These are phyloP conservation scores for Noctuana brunneofusca DNA, from an alignment of 2,888 invertebrate species.

Conservation along the genomic window DNA sequence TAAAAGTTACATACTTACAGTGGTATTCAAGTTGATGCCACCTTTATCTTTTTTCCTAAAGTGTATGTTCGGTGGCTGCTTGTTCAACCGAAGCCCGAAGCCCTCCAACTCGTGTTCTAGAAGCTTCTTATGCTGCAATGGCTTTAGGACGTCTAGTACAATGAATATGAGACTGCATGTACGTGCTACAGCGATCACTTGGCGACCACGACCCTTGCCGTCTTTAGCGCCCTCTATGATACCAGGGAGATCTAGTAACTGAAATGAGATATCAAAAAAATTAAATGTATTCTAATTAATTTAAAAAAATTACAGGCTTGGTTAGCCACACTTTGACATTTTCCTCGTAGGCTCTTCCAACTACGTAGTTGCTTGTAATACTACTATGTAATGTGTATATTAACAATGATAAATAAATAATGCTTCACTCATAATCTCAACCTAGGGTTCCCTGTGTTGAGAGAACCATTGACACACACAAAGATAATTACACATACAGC, in stretches of 20 bases:
- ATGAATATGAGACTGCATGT: slow-evolving; percentile 99
- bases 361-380: too few relatives aligned
- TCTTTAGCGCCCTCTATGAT: slow-evolving; percentile 99
- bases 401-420: too few relatives aligned
- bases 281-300: too few relatives aligned
- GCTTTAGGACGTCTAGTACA: slow-evolving; percentile 98
- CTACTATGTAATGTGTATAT: too few relatives aligned
- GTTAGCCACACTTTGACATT: too few relatives aligned
- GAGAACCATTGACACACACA: too few relatives aligned
- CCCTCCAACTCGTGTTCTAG: slow-evolving; percentile 99
- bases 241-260: slow-evolving; percentile 98
- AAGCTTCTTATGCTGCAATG: slow-evolving; percentile 96
- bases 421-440: too few relatives aligned
- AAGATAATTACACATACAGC: too few relatives aligned
- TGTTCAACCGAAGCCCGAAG: slow-evolving; percentile 97
- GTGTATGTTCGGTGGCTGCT: slow-evolving; percentile 97
- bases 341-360: too few relatives aligned
- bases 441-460: too few relatives aligned
- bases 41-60: slow-evolving; percentile 99
- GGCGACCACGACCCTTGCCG: slow-evolving; percentile 98
- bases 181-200: slow-evolving; percentile 99
- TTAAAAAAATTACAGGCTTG: too few relatives aligned
- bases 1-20: slow-evolving; percentile 81
- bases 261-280: slow-evolving; percentile 38
- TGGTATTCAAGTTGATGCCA: slow-evolving; percentile 96